Evolutionary conservation across 2,888 invertebrate species (phyloP), one percentile per base, ranked within the genome.

Genomic region (Emesis russula): DNA sequence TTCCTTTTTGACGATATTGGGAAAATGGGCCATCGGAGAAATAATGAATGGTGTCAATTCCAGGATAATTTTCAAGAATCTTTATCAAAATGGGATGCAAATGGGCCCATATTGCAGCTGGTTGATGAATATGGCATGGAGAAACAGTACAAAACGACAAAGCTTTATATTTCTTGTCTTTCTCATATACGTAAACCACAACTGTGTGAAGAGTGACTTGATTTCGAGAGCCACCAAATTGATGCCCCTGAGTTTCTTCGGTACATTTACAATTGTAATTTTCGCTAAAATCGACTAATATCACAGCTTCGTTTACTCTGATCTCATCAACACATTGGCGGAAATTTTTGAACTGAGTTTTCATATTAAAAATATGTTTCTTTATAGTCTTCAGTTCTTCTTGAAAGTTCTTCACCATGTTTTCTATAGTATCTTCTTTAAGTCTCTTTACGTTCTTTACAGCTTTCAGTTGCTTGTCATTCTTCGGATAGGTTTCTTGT

Each of bases 91-190:
- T 89, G 85, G 96, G 97, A 78, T 94, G 84, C 44, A 97, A 83
- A 90, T 97, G 96, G 11, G 96, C 96, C 96, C 97, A 97, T 76
- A 97, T 96, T 18, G 96, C 96, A 73, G 94, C 92, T 58, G 96
- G 96, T 75, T 95, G 94, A 94, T 97, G 97, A 7, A 94, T 83
- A 3, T 95, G 86, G 83, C 92, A 93, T 83, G 95, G 83, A 11
- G 96, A 96, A 3, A 97, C 82, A 38, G 96, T 94, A 85, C 96
- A 95, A 86, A 92, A 95, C 2, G 93, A 94, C 6, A 38, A 38
- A 38, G 2, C 6, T 38, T 38, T 6, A 38, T 38, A 38, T 38
- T 6, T 38, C 6, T 38, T 38, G 6, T 38, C 3, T 38, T 38
- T 38, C 0, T 38, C 38, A 38, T 38, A 38, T 38, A 38, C 38